Base-by-base conservation (phyloP, 2,888 invertebrate genomes). In the Monochamus alternatus region DNA sequence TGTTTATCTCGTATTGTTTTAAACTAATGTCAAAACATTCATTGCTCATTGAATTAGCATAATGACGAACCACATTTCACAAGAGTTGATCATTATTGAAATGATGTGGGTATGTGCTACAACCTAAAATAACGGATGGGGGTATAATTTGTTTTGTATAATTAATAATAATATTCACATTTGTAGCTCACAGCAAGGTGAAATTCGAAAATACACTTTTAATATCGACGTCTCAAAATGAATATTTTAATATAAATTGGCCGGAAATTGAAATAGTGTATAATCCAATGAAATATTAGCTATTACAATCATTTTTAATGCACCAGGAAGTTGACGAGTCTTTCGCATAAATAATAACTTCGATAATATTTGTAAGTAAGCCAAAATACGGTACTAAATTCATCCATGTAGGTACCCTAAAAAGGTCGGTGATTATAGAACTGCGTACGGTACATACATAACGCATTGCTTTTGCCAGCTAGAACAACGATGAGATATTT, bases 371-470 rank as follows among this genome's bases (percentile, higher is more conserved):
- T 38, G 5, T n/a, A 75, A 75, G 78, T 78, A 73, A 78, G 75
- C 14, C 76, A 72, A 22, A 43, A 55, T 70, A 78, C 78, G 78
- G 76, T 76, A 75, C 60, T 30, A 38, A 74, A 78, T 77, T 69
- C 44, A 67, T 47, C 72, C 70, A 67, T 67, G 74, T 65, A 38
- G 38, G 38, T 62, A 66, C 64, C 59, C 58, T 51, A 66, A 59
- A 60, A 44, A 30, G 32, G 38, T 14, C 14, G n/a, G 43, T 14
- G 9, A 22, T 38, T 58, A 66, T 52, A 59, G 58, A 59, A 58
- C 12, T 8, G 38, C 43, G 58, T 38, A 43, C 31, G 47, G 63
- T 44, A 63, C 43, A 64, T 51, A n/a, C n/a, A n/a, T n/a, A 62
- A 47, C 44, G 47, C 44, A 22, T 31, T 58, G 5, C 66, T 32